Conservation (phyloP, 2,888 invertebrate species). For the Dasypogon diadema region DNA sequence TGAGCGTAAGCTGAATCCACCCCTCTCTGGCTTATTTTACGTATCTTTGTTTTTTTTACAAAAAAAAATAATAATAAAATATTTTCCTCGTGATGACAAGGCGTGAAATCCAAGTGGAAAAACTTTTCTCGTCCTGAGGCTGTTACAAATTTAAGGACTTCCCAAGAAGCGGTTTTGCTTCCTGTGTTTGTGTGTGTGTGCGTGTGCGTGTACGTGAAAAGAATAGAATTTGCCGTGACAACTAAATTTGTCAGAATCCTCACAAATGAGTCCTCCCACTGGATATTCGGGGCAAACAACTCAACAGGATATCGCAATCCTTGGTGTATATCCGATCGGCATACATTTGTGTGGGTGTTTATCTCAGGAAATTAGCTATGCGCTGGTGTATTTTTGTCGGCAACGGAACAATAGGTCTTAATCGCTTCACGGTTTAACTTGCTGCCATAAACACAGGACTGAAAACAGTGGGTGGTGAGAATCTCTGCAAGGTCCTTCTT, state of each 20-base stretch:
- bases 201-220: conserved; percentile 35
- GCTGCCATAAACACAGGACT: conserved; percentile 53
- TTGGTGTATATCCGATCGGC: not conserved
- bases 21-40: not conserved
- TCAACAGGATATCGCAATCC: conserved; percentile 26
- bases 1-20: no score
- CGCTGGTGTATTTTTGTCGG: not conserved
- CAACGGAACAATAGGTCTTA: conserved; percentile 27
- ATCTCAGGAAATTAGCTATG: not conserved
- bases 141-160: conserved; percentile 22
- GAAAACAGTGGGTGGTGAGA: conserved; percentile 29
- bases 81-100: conserved; percentile 7
- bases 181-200: no score
- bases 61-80: not conserved
- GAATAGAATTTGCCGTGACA: conserved; percentile 36
- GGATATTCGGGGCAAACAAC: conserved; percentile 37
- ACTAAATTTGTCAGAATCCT: conserved; percentile 48
- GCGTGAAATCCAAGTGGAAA: conserved; percentile 42
- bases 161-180: conserved; percentile 39
- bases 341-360: not conserved
- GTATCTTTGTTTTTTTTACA: not conserved
- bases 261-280: conserved; percentile 35
- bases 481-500: not conserved
- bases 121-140: conserved; percentile 28
- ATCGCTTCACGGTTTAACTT: conserved; percentile 56